phyloP scores from a whole-genome alignment of 2,888 invertebrate genomes.

The Xestia xanthographa region DNA sequence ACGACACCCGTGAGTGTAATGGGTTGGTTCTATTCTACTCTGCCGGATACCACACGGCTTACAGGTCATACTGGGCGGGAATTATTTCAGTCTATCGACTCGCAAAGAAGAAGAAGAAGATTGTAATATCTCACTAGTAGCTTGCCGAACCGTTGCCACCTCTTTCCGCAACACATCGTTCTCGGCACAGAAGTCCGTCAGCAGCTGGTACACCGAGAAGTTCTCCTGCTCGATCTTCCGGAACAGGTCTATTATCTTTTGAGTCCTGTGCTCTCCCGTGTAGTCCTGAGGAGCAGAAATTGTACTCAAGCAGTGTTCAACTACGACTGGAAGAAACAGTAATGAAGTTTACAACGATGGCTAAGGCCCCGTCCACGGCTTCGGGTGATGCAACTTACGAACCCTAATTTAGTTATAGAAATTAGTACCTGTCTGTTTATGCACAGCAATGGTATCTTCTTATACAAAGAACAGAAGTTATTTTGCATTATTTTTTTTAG shows the following conservation, averaged over 20 bases:
- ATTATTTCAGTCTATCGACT: too few relatives aligned
- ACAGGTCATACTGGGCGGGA: too few relatives aligned
- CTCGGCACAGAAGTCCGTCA: slow-evolving; percentile 91
- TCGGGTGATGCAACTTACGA: too few relatives aligned
- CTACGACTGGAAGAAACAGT: not conserved
- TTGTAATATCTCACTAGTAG: slow-evolving; percentile 71
- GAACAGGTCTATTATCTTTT: slow-evolving; percentile 91
- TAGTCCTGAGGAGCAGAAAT: slow-evolving; percentile 79
- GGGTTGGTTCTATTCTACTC: too few relatives aligned
- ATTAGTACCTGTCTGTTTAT: too few relatives aligned
- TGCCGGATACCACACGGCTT: too few relatives aligned
- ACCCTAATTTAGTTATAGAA: too few relatives aligned
- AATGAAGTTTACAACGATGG: not conserved
- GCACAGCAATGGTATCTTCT: too few relatives aligned
- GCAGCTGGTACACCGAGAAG: slow-evolving; percentile 93
- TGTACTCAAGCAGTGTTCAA: not conserved
- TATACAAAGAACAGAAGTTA: too few relatives aligned
- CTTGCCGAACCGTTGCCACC: slow-evolving; percentile 67
- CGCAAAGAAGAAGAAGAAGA: too few relatives aligned
- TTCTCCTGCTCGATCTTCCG: slow-evolving; percentile 93
- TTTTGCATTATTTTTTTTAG: too few relatives aligned
- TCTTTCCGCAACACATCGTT: slow-evolving; percentile 75
- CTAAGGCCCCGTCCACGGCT: not conserved
- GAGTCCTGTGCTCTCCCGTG: slow-evolving; percentile 85
- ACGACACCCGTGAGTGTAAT: too few relatives aligned